Percentiles rank a stretch among this genome's conserved stretches.
Evolutionary conservation across 2,888 invertebrate species (phyloP).

Genomic region (Ypsolopha scabrella): DNA sequence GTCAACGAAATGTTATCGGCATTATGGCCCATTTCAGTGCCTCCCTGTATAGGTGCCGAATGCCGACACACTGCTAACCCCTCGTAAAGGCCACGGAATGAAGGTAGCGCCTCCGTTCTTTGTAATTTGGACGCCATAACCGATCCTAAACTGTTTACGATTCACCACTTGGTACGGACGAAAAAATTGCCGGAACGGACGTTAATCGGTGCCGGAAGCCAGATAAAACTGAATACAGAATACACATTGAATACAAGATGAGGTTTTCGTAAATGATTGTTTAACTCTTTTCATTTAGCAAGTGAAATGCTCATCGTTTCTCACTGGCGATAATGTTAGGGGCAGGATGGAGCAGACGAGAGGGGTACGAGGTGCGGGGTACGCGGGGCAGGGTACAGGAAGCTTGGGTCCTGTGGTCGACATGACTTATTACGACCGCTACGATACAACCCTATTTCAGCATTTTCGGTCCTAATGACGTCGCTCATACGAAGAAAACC

Average conservation of each 20-base stretch:
- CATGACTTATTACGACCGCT: slow-evolving; percentile 67
- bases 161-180: slow-evolving; percentile 55
- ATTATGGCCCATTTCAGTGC: slow-evolving; percentile 1
- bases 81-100: slow-evolving; percentile 59
- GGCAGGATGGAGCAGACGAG: slow-evolving; percentile 26
- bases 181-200: slow-evolving; percentile 45
- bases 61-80: slow-evolving; percentile 19
- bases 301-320: slow-evolving; percentile 4
- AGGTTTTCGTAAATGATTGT: neutral
- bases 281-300: slow-evolving; percentile 4
- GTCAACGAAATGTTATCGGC: slow-evolving; percentile 3
- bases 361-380: slow-evolving; percentile 23
- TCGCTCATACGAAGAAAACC: slow-evolving; percentile 38
- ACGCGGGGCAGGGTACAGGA: slow-evolving; percentile 23
- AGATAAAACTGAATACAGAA: slow-evolving; percentile 7
- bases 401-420: slow-evolving; percentile 50
- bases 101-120: slow-evolving; percentile 49
- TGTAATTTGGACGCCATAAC: slow-evolving; percentile 60
- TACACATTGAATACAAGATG: neutral
- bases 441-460: slow-evolving; percentile 63
- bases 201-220: slow-evolving; percentile 46
- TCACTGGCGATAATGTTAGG: slow-evolving; percentile 1
- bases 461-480: slow-evolving; percentile 55
- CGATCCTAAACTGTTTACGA: slow-evolving; percentile 62
- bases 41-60: neutral